Evolutionary conservation across 1,140 invertebrate species (phyloP).

Genomic region (Aphelenchoides besseyi): DNA sequence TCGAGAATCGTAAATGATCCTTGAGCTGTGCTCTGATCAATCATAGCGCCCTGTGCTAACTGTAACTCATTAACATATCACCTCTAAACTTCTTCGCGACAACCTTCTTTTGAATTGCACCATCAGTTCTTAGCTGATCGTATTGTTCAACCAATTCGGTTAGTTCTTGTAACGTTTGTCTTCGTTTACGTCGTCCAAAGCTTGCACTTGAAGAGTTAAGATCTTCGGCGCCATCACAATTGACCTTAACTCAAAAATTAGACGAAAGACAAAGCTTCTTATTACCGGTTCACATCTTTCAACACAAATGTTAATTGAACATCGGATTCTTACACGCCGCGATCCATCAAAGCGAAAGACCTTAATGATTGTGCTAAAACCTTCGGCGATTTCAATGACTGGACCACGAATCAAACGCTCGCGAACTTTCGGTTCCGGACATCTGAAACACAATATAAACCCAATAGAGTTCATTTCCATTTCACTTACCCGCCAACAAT

Average conservation of each 20-base stretch:
- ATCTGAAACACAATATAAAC: slow-evolving; percentile 43
- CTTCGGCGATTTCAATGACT: slow-evolving; percentile 40
- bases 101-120: not conserved
- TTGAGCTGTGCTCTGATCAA: slow-evolving; percentile 30
- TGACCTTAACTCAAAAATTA: slow-evolving; percentile 24
- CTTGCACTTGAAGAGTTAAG: slow-evolving; percentile 14
- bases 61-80: slow-evolving; percentile 13
- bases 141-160: slow-evolving; percentile 40
- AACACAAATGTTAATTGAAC: slow-evolving; percentile 57
- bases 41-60: slow-evolving; percentile 24
- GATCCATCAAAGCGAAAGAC: slow-evolving; percentile 61
- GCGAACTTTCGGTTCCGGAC: slow-evolving; percentile 49
- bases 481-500: slow-evolving; percentile 49
- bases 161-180: slow-evolving; percentile 36
- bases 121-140: slow-evolving; percentile 31
- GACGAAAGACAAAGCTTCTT: slow-evolving; percentile 19
- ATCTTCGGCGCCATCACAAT: slow-evolving; percentile 1
- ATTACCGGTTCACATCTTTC: slow-evolving; percentile 43
- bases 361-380: slow-evolving; percentile 58
- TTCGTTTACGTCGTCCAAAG: slow-evolving; percentile 15
- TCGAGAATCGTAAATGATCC: slow-evolving; percentile 45
- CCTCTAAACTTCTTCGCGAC: not conserved
- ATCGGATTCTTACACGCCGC: slow-evolving; percentile 54
- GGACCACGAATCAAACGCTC: slow-evolving; percentile 48
- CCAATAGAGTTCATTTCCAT: not conserved